phyloP scores from a whole-genome alignment of 2,113 vertebrate genomes.

The Camelus bactrianus region DNA sequence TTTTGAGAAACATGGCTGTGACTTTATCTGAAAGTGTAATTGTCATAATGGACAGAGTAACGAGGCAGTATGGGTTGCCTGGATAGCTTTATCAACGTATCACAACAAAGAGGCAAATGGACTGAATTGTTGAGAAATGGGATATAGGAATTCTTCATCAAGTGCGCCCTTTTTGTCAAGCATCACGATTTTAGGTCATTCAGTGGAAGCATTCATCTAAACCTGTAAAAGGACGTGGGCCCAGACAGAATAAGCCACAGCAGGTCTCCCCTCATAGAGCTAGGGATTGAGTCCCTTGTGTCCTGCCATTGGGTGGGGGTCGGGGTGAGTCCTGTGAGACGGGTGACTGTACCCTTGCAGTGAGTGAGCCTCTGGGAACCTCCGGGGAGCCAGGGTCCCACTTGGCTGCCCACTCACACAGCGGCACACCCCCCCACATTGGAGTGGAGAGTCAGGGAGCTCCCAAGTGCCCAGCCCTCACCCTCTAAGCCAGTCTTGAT shows the following conservation, averaged over 20 bases:
- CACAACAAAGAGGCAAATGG: background rate
- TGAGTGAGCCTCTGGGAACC: background rate
- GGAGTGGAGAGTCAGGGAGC: background rate
- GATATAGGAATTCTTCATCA: background rate
- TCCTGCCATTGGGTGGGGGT: background rate
- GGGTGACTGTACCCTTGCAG: rapidly evolving
- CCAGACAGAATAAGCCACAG: background rate
- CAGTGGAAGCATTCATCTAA: too few species aligned
- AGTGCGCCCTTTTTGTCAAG: background rate
- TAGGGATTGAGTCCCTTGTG: background rate
- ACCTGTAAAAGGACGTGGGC: background rate
- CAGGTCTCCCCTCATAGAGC: background rate
- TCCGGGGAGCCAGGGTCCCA: background rate
- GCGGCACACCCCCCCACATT: background rate
- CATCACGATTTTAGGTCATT: background rate
- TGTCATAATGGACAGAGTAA: constrained; percentile 72
- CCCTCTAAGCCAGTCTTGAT: background rate
- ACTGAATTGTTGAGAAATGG: background rate
- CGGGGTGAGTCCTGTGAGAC: rapidly evolving
- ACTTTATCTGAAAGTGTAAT: constrained; percentile 35
- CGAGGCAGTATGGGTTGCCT: constrained; percentile 11
- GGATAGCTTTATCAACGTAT: background rate
- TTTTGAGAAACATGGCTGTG: background rate
- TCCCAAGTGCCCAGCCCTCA: background rate
- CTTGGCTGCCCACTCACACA: background rate